Evolutionary conservation across 2,797 vertebrate genomes (phyloP).

Genomic region (Enteromius fasciolatus): DNA sequence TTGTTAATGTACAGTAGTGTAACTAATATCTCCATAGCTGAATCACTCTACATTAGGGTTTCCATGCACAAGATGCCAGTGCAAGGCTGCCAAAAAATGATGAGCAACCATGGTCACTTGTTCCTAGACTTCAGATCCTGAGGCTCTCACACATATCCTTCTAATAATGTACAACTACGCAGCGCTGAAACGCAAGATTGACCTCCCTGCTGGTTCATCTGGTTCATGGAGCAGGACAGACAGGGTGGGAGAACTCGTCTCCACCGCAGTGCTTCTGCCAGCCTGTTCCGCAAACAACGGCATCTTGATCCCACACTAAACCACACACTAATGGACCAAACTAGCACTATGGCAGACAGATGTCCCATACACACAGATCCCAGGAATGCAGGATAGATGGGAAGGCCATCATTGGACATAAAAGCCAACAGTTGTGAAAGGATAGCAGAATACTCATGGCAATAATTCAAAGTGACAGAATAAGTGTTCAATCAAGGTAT

Average conservation of each 20-base stretch:
- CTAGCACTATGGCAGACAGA: slow-evolving; percentile 54
- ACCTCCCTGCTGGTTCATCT: slow-evolving; percentile 54
- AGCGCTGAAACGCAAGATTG: slow-evolving; percentile 28
- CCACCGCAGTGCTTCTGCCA: slow-evolving; percentile 54
- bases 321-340: slow-evolving; percentile 59
- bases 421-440: slow-evolving; percentile 46
- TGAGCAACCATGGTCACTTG: slow-evolving; percentile 1
- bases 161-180: slow-evolving; percentile 42
- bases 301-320: slow-evolving; percentile 57
- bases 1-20: neutral
- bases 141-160: slow-evolving; percentile 11
- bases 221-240: slow-evolving; percentile 51
- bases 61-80: neutral
- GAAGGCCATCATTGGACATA: slow-evolving; percentile 12
- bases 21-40: neutral
- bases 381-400: slow-evolving; percentile 31
- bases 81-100: neutral
- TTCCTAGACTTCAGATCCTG: slow-evolving; percentile 2
- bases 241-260: slow-evolving; percentile 50
- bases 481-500: slow-evolving; percentile 11
- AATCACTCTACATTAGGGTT: neutral
- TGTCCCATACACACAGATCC: slow-evolving; percentile 47
- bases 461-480: slow-evolving; percentile 47
- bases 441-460: slow-evolving; percentile 44
- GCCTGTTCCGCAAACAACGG: slow-evolving; percentile 54